Evolutionary conservation across 1,140 invertebrate species (phyloP), one percentile per base, ranked within the genome.

Genomic region (Drosophila baimaii): DNA sequence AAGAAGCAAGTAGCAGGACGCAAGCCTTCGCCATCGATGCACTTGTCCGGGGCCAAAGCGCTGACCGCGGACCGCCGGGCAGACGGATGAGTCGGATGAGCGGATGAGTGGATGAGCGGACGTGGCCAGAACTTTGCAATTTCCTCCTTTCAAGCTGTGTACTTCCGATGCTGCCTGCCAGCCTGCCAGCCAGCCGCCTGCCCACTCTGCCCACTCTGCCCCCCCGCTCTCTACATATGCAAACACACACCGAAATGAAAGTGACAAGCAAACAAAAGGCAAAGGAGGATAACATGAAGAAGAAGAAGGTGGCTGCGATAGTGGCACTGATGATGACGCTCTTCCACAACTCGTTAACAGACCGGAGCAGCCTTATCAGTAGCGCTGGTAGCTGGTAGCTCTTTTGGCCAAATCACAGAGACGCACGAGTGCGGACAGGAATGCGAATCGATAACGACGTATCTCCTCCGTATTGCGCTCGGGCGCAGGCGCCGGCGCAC

Each of bases 81-180:
- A 19, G 12, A 13, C 58, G 35, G 25, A 33, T 23, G 13, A 15
- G 27, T 54, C 51, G 51, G 51, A 35, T 54, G 31, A 54, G 31
- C 41, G 23, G 31, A 54, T 56, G 31, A 54, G 31, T 37, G 23
- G 31, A 54, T 56, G 15, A 59, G 27, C 83, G 76, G 79, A 79
- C 64, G 71, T 80, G 63, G 83, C 71, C 49, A 86, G 79, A 83
- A 77, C 76, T 83, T 77, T 70, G 84, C 83, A 88, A 86, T 86
- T 86, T 86, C 83, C 83, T 77, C 37, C 66, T 64, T 64, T 79
- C 79, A 72, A 82, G 83, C 79, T 85, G 64, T 68, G 58, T 43
- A 71, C 51, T 88, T 88, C 83, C 83, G 77, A 23, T 55, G 78
- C 55, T 43, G 35, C 8, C 19, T 25, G 37, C 63, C 68, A 31